These are phyloP conservation scores for Lethocerus indicus DNA, from an alignment of 1,140 invertebrate species.

Conservation along the genomic window DNA sequence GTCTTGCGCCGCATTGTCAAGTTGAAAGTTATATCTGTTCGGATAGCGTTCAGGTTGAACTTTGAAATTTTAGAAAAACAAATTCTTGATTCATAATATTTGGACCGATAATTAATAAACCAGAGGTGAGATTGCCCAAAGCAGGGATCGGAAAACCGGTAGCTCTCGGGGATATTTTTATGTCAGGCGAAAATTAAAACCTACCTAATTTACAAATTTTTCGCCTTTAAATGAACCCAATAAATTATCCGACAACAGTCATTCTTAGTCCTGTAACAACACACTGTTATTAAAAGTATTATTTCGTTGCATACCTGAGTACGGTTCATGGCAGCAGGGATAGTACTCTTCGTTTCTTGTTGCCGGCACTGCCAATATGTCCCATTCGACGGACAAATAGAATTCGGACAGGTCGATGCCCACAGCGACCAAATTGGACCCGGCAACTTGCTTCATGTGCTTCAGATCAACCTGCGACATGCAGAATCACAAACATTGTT, in stretches of 20 bases:
- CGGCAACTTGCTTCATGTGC: constrained; percentile 58
- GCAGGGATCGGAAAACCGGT: too few relatives aligned
- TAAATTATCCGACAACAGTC: too few relatives aligned
- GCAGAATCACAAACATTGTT: constrained; percentile 12
- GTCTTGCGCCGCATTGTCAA: constrained; percentile 86
- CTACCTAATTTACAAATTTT: neutral
- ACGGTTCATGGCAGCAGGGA: constrained; percentile 64
- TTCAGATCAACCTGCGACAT: constrained; percentile 60
- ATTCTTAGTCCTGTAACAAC: too few relatives aligned
- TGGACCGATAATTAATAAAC: too few relatives aligned
- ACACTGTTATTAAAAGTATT: too few relatives aligned
- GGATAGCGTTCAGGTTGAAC: too few relatives aligned
- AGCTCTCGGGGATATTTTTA: too few relatives aligned
- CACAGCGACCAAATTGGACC: constrained; percentile 57
- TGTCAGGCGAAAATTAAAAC: too few relatives aligned
- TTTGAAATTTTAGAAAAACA: too few relatives aligned
- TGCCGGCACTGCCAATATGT: constrained; percentile 75
- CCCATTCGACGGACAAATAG: constrained; percentile 91
- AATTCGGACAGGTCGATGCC: constrained; percentile 84
- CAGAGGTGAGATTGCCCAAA: too few relatives aligned
- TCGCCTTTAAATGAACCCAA: neutral
- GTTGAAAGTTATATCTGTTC: constrained; percentile 86
- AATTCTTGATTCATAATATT: too few relatives aligned
- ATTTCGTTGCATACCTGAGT: constrained; percentile 45
- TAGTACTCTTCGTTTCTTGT: constrained; percentile 84